Conservation (phyloP, 2,888 invertebrate genomes). For the Phortica magna region DNA sequence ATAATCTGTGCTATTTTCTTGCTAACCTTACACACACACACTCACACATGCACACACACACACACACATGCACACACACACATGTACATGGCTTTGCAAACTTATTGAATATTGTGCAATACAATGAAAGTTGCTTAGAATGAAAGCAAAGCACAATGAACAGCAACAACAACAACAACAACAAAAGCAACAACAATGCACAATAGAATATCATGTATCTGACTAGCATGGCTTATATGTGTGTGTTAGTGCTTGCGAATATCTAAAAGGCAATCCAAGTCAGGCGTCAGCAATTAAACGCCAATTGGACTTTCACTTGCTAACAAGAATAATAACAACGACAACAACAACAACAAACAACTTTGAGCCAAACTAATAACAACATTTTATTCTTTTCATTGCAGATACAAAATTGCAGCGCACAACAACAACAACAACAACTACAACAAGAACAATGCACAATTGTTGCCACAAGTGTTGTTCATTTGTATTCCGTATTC, state of each 20-base stretch:
- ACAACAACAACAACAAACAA: neutral
- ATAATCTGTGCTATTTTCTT: slow-evolving; percentile 44
- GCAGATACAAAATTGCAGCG: slow-evolving; percentile 1
- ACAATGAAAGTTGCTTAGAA: too few species aligned
- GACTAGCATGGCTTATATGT: slow-evolving; percentile 32
- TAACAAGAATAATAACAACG: neutral
- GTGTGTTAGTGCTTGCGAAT: neutral
- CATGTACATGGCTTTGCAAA: too few species aligned
- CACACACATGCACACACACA: neutral
- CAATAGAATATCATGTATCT: neutral
- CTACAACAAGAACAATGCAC: neutral
- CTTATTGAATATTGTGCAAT: too few species aligned
- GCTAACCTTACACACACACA: neutral
- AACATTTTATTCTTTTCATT: neutral
- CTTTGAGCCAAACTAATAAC: neutral
- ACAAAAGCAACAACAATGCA: neutral
- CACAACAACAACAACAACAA: neutral
- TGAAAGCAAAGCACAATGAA: too few species aligned
- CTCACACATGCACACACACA: neutral
- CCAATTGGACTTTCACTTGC: slow-evolving; percentile 11
- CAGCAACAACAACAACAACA: slow-evolving; percentile 4
- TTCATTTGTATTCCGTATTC: neutral
- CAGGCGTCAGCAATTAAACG: neutral
- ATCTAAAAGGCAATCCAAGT: neutral
- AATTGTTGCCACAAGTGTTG: neutral